A percentile compares a stretch with the other conserved stretches of the same genome.
These are phyloP conservation scores for Petrocephalus sullivani DNA, from an alignment of 2,797 vertebrate species.

Conservation along the genomic window DNA sequence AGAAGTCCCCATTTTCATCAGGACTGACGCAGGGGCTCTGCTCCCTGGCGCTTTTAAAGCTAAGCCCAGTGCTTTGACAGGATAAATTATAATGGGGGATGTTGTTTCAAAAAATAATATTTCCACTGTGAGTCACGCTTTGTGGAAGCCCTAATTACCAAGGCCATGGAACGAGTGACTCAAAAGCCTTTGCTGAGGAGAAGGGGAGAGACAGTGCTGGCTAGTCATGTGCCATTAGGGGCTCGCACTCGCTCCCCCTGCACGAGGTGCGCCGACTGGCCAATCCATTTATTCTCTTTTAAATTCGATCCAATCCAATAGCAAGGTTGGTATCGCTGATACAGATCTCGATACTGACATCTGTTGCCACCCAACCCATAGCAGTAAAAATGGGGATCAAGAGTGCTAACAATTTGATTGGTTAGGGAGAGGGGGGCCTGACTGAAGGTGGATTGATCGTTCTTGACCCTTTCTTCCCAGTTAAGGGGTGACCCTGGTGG, in stretches of 20 bases:
- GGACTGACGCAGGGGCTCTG: background rate
- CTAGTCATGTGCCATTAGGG: background rate
- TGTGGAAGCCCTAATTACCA: slow-evolving; percentile 17
- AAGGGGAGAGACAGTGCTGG: background rate
- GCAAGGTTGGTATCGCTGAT: no score
- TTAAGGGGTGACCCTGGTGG: background rate
- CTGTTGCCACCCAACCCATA: no score
- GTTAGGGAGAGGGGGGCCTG: no score
- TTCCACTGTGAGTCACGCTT: background rate
- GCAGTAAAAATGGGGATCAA: no score
- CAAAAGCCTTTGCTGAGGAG: background rate
- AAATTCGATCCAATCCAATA: no score
- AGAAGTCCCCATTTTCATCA: background rate
- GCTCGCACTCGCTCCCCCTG: background rate
- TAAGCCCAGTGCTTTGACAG: background rate
- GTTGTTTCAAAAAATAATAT: slow-evolving; percentile 1
- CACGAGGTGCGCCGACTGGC: background rate
- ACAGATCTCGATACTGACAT: no score
- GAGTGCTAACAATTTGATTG: no score
- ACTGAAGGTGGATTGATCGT: no score
- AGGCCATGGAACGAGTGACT: background rate
- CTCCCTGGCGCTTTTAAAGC: background rate
- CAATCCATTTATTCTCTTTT: no score
- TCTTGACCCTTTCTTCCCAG: no score
- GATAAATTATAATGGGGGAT: slow-evolving; percentile 8